Conservation (phyloP, 2,888 invertebrate genomes). For the Gandaritis pyraliata region DNA sequence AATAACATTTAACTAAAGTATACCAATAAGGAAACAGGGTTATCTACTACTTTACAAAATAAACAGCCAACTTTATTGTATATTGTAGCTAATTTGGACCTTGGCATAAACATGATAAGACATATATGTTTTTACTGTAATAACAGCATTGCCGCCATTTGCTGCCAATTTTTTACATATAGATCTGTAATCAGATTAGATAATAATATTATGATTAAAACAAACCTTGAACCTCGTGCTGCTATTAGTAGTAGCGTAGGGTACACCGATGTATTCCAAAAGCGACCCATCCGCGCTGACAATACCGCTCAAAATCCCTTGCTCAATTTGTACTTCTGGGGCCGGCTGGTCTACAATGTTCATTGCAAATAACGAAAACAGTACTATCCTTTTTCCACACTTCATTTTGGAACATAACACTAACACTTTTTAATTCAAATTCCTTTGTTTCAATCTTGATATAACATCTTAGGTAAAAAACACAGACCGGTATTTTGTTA, state of each 20-base stretch:
- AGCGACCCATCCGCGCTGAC: constrained; percentile 67
- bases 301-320: constrained; percentile 72
- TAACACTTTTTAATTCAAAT: neutral
- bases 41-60: no score
- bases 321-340: constrained; percentile 68
- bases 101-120: no score
- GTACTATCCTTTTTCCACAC: constrained; percentile 58
- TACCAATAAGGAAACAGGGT: no score
- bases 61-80: no score
- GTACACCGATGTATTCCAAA: constrained; percentile 75
- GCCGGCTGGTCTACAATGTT: constrained; percentile 75
- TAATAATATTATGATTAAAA: constrained; percentile 31
- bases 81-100: no score
- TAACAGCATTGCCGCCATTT: neutral
- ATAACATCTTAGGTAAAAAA: neutral
- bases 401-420: constrained; percentile 53
- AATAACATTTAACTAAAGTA: no score
- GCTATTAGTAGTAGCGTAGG: constrained; percentile 67
- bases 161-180: neutral
- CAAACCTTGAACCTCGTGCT: constrained; percentile 70
- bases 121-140: no score
- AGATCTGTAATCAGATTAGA: constrained; percentile 4
- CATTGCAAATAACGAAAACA: constrained; percentile 68
- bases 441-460: neutral
- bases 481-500: constrained; percentile 2